Percentiles rank a stretch among this genome's conserved stretches.
These are phyloP conservation scores for Cataglyphis cursor DNA, from an alignment of 2,888 invertebrate species.

Conservation along the genomic window DNA sequence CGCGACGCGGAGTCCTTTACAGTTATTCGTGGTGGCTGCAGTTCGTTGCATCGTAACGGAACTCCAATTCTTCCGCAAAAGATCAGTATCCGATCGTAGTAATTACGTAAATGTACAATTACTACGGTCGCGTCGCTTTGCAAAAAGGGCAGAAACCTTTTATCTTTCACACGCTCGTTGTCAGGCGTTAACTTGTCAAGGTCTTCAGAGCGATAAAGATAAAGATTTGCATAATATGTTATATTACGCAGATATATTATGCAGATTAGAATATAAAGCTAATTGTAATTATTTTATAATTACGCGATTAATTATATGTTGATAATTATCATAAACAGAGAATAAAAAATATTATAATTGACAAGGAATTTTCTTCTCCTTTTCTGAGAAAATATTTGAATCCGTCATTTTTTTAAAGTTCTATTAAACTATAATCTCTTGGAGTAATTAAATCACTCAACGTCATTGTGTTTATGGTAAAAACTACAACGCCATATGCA, in stretches of 20 bases:
- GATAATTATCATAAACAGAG: neutral
- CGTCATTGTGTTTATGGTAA: neutral
- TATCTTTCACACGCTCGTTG: neutral
- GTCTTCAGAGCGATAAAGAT: neutral
- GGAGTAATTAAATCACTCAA: neutral
- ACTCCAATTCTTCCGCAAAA: constrained; percentile 71
- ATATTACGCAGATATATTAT: too few species aligned
- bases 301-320: neutral
- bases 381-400: neutral
- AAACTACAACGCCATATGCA: neutral
- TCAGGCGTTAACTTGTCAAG: neutral
- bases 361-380: too few species aligned
- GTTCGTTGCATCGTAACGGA: constrained; percentile 77
- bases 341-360: neutral
- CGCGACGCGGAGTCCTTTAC: constrained; percentile 71
- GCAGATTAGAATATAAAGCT: neutral
- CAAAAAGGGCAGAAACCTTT: constrained; percentile 11
- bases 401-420: neutral
- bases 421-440: neutral
- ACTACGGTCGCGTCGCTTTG: neutral
- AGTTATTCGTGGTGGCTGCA: constrained; percentile 70
- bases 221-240: neutral
- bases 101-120: constrained; percentile 59
- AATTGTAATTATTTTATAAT: neutral
- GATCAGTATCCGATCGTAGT: constrained; percentile 65